Percentiles rank a stretch among this genome's conserved stretches.
phyloP scores from a whole-genome alignment of 2,797 vertebrate species.

The Lepus townsendii region DNA sequence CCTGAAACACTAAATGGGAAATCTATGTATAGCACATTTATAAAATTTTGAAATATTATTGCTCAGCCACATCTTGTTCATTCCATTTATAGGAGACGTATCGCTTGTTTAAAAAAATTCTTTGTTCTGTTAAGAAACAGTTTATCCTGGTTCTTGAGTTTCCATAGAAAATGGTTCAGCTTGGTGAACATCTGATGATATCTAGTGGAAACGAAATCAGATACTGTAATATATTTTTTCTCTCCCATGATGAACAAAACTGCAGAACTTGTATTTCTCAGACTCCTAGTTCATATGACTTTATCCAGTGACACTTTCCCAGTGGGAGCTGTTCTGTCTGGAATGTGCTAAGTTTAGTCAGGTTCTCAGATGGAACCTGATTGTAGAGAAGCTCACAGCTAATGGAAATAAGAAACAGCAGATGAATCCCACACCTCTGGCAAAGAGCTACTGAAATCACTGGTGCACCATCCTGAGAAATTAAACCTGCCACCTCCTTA shows the following conservation, averaged over 20 bases:
- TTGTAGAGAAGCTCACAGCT: conserved; percentile 54
- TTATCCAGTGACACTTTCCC: conserved; percentile 54
- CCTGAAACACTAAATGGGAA: conserved; percentile 39
- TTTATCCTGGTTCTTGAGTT: conserved; percentile 54
- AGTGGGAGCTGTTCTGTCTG: conserved; percentile 44
- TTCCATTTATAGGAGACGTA: conserved; percentile 64
- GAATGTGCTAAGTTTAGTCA: conserved; percentile 66
- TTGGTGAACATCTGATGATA: background rate
- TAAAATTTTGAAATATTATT: conserved; percentile 68
- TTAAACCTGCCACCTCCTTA: background rate
- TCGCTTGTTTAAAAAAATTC: conserved; percentile 26
- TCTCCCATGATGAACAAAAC: conserved; percentile 36
- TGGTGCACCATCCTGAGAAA: conserved; percentile 18
- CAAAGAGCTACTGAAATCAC: conserved; percentile 53
- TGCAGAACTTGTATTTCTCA: conserved; percentile 37
- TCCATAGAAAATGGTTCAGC: conserved; percentile 35
- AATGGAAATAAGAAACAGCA: conserved; percentile 69
- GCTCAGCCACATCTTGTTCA: conserved; percentile 52
- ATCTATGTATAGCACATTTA: conserved; percentile 57
- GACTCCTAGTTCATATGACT: conserved; percentile 34
- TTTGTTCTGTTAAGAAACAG: conserved; percentile 61
- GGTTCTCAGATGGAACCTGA: conserved; percentile 53
- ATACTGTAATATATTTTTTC: background rate
- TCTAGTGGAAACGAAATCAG: conserved; percentile 13
- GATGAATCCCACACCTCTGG: conserved; percentile 18